Percentiles rank a stretch among this genome's conserved stretches.
phyloP scores from a whole-genome alignment of 2,113 vertebrate genomes.

The Leptodactylus fuscus region DNA sequence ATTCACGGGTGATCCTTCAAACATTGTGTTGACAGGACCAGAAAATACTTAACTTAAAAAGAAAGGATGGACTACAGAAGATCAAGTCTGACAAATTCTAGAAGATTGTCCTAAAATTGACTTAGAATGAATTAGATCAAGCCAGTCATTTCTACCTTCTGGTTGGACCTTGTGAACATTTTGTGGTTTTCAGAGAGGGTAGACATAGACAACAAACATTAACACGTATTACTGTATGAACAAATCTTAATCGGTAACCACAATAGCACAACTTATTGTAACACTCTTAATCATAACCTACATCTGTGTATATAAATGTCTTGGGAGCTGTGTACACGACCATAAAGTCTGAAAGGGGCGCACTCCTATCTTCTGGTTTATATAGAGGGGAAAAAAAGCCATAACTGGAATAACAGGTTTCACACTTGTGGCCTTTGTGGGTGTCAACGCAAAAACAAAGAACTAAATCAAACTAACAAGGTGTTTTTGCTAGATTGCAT shows the following conservation, averaged over 20 bases:
- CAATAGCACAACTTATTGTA: constrained; percentile 40
- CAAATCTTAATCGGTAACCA: constrained; percentile 11
- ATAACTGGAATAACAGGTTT: constrained; percentile 58
- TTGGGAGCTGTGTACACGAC: neutral
- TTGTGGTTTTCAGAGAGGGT: neutral
- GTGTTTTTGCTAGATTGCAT: neutral
- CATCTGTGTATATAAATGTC: neutral
- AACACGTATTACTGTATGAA: constrained; percentile 10
- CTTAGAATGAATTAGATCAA: neutral
- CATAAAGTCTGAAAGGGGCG: neutral
- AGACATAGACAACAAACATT: neutral
- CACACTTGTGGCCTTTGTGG: constrained; percentile 51
- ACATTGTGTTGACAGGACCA: neutral
- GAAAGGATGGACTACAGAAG: neutral
- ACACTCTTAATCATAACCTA: neutral
- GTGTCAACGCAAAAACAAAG: constrained; percentile 14
- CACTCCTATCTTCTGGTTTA: constrained; percentile 1
- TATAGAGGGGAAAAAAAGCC: constrained; percentile 45
- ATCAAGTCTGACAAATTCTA: neutral
- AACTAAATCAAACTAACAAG: neutral
- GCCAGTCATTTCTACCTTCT: neutral
- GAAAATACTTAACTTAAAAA: neutral
- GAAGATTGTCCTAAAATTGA: neutral
- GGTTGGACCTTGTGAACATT: neutral
- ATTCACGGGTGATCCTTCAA: neutral